A percentile compares a stretch with the other conserved stretches of the same genome.
phyloP scores from a whole-genome alignment of 2,797 vertebrate species.

The Phalanger gymnotis region DNA sequence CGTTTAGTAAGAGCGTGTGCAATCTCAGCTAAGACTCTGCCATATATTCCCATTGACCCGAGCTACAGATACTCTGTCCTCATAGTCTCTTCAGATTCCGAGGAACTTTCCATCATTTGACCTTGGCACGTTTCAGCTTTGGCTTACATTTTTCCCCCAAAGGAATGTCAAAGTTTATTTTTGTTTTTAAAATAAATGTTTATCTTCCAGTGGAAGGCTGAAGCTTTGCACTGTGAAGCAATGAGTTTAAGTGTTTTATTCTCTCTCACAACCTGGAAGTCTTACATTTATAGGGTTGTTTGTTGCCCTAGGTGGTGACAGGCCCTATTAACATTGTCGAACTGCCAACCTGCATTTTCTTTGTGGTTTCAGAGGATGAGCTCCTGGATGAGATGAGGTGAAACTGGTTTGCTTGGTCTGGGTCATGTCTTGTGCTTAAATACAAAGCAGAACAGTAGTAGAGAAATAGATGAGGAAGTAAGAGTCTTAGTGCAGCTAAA shows the following conservation, averaged over 20 bases:
- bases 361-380: background rate
- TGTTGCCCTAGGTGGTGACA: background rate
- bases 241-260: background rate
- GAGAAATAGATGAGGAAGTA: background rate
- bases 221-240: background rate
- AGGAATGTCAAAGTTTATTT: slow-evolving; percentile 60
- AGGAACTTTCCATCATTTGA: slow-evolving; percentile 10
- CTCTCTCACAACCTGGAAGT: background rate
- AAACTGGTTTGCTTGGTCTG: slow-evolving; percentile 25
- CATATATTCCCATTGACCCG: slow-evolving; percentile 9
- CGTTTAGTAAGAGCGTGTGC: background rate
- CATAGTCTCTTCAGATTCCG: slow-evolving; percentile 35
- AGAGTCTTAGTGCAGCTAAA: background rate
- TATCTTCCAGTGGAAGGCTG: background rate
- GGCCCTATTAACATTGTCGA: background rate
- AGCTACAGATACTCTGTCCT: background rate
- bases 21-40: slow-evolving; percentile 6
- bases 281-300: background rate
- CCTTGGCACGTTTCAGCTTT: background rate
- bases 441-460: background rate
- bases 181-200: slow-evolving; percentile 33
- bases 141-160: slow-evolving; percentile 54
- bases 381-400: background rate
- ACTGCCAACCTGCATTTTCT: background rate
- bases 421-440: background rate